A percentile compares a stretch with the other conserved stretches of the same genome.
These are phyloP conservation scores for Drosophila eugracilis DNA, from an alignment of 1,140 invertebrate genomes.

Conservation along the genomic window DNA sequence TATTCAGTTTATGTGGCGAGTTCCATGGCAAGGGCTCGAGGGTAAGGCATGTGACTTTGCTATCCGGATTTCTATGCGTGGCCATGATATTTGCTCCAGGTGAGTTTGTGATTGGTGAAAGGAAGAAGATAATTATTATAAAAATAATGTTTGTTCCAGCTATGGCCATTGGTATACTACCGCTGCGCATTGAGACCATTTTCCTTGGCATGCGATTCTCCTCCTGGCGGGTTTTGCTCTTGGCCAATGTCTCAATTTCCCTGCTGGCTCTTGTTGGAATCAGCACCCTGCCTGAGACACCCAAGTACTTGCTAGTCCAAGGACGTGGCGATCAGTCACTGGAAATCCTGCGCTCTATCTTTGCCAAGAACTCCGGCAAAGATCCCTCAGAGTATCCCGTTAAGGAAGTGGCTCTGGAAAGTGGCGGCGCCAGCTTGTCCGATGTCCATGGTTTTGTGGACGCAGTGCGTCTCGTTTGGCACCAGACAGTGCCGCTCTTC, in stretches of 20 bases:
- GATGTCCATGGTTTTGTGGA: conserved; percentile 64
- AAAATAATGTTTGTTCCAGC: conserved; percentile 76
- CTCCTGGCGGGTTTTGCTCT: conserved; percentile 89
- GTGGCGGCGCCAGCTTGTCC: conserved; percentile 53
- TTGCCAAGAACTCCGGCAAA: conserved; percentile 86
- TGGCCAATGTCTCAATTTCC: conserved; percentile 86
- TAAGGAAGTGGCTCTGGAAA: conserved; percentile 42
- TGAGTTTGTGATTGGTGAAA: conserved; percentile 48
- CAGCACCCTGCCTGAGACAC: conserved; percentile 89
- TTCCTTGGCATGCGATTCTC: conserved; percentile 85
- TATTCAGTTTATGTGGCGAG: conserved; percentile 89
- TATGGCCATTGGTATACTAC: conserved; percentile 88
- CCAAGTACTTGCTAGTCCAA: conserved; percentile 90
- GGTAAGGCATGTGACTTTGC: conserved; percentile 86
- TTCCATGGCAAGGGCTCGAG: conserved; percentile 86
- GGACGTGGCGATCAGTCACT: conserved; percentile 87
- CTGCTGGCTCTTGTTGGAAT: conserved; percentile 86
- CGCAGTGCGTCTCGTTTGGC: conserved; percentile 84
- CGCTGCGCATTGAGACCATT: conserved; percentile 85
- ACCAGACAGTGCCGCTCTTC: conserved; percentile 85
- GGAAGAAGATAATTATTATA: too few relatives aligned
- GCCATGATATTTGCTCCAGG: conserved; percentile 89
- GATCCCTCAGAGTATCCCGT: conserved; percentile 62
- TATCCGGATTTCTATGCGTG: conserved; percentile 88
- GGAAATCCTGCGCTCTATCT: conserved; percentile 87